Evolutionary conservation across 1,140 invertebrate genomes (phyloP).

Genomic region (Hypothenemus hampei): DNA sequence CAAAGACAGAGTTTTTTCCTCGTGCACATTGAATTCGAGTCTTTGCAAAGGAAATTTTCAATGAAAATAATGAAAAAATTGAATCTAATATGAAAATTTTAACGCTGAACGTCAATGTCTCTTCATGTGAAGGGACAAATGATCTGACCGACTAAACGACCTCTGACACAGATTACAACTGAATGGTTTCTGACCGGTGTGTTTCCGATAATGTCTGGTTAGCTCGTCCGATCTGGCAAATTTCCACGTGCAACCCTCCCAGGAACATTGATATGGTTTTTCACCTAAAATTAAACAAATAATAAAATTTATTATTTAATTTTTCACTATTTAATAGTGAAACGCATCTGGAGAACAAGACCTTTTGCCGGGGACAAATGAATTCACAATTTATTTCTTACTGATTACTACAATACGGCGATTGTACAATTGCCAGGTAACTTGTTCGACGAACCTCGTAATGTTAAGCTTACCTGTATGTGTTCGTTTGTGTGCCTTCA

Average conservation of each 20-base stretch:
- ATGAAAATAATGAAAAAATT: no score
- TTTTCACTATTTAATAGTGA: no score
- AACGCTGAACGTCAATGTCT: conserved; percentile 37
- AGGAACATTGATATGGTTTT: conserved; percentile 83
- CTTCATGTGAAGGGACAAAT: conserved; percentile 70
- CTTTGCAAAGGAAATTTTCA: no score
- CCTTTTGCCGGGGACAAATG: no score
- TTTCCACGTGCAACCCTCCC: conserved; percentile 86
- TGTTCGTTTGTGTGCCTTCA: conserved; percentile 19
- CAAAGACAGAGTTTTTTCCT: no score
- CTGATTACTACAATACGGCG: conserved; percentile 10
- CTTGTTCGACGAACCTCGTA: neutral
- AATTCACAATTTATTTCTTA: no score
- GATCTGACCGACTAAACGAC: conserved; percentile 84
- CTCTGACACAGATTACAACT: conserved; percentile 78
- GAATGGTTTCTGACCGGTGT: conserved; percentile 84
- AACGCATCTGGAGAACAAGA: no score
- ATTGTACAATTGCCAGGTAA: neutral
- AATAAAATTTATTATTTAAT: neutral
- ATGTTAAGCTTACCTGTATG: conserved; percentile 12
- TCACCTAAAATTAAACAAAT: conserved; percentile 48
- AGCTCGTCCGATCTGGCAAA: conserved; percentile 84
- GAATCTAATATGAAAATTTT: conserved; percentile 7
- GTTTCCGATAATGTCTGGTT: conserved; percentile 78
- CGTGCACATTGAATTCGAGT: no score